Conservation (phyloP, 2,888 invertebrate species). For the Pammene fasciana region DNA sequence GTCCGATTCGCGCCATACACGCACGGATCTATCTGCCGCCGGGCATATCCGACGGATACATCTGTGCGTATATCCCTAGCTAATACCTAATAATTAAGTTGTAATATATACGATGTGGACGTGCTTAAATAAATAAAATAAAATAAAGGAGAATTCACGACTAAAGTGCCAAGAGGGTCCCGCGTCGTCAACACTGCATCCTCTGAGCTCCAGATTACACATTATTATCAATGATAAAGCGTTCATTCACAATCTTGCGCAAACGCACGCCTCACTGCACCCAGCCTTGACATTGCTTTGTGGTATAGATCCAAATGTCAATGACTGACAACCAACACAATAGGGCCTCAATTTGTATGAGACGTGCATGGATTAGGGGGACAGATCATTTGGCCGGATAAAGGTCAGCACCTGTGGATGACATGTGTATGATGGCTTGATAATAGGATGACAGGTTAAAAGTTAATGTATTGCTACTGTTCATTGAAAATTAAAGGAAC, state of each 20-base stretch:
- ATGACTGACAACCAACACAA: constrained; percentile 4
- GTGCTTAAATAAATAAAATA: no score
- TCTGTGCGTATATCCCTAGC: no score
- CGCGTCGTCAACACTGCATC: no score
- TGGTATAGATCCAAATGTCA: constrained; percentile 14
- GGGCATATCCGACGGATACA: no score
- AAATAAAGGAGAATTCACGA: background rate
- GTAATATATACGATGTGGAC: no score
- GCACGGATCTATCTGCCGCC: no score
- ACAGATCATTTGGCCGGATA: background rate
- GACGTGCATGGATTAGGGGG: background rate
- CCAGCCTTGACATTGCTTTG: constrained; percentile 15
- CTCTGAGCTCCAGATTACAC: no score
- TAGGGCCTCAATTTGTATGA: background rate
- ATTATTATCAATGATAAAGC: background rate
- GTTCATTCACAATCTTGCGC: background rate
- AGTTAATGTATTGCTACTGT: background rate
- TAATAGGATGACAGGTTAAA: background rate
- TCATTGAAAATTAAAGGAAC: background rate
- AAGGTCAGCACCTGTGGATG: background rate
- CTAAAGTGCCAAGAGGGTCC: no score
- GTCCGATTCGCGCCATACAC: no score
- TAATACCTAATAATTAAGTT: no score
- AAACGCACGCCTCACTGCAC: constrained; percentile 12
- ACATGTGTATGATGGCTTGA: constrained; percentile 1